Evolutionary conservation across 2,797 vertebrate species (phyloP).

Genomic region (Esox lucius): DNA sequence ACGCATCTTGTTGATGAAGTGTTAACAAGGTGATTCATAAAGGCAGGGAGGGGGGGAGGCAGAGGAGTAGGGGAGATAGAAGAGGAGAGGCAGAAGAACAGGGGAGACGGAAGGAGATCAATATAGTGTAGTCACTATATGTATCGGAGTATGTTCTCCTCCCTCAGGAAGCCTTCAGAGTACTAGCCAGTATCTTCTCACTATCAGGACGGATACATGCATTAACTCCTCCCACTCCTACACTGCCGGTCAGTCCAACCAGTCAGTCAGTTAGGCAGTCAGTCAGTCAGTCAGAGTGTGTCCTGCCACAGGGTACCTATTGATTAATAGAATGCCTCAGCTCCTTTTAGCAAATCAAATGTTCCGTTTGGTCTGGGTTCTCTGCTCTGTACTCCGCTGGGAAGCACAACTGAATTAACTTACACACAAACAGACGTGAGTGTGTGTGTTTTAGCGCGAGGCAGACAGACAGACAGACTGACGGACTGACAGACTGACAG

Average conservation of each 20-base stretch:
- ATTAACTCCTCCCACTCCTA: slow-evolving; percentile 4
- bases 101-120: background rate
- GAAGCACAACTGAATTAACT: slow-evolving; percentile 94
- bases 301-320: slow-evolving; percentile 93
- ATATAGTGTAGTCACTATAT: background rate
- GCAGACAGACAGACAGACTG: background rate
- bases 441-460: slow-evolving; percentile 9
- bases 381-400: slow-evolving; percentile 82
- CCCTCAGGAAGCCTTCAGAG: background rate
- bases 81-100: background rate
- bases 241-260: slow-evolving; percentile 54
- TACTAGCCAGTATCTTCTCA: no score
- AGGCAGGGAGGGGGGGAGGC: background rate
- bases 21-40: background rate
- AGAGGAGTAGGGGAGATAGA: background rate
- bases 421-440: slow-evolving; percentile 74
- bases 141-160: background rate
- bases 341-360: slow-evolving; percentile 99
- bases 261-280: slow-evolving; percentile 27
- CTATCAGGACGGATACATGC: background rate
- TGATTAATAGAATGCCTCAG: slow-evolving; percentile 98
- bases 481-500: background rate
- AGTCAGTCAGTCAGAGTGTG: slow-evolving; percentile 85
- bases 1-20: background rate
- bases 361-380: slow-evolving; percentile 89